Percentiles rank a stretch among this genome's conserved stretches.
Conservation (phyloP, 2,888 invertebrate species). For the Synergus laeviventris region DNA sequence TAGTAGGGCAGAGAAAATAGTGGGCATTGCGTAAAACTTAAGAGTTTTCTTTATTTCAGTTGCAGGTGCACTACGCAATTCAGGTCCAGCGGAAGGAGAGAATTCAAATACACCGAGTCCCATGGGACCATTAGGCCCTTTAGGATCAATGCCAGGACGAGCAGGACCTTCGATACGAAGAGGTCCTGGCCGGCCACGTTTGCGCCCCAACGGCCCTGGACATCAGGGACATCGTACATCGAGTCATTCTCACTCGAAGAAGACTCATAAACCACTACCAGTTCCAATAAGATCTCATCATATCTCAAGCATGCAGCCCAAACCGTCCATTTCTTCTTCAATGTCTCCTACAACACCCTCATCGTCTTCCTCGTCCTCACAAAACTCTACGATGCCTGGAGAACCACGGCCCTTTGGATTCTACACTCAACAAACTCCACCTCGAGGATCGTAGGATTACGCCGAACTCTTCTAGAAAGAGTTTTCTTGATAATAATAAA, state of each 20-base stretch:
- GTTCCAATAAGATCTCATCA: slow-evolving; percentile 72
- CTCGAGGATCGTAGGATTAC: slow-evolving; percentile 46
- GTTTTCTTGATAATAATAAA: background rate
- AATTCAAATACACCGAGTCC: slow-evolving; percentile 68
- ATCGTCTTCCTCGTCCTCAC: slow-evolving; percentile 53
- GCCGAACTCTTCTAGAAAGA: slow-evolving; percentile 22
- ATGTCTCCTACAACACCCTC: slow-evolving; percentile 53
- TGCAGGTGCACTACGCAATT: slow-evolving; percentile 56
- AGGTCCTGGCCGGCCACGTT: slow-evolving; percentile 83
- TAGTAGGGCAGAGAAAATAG: background rate
- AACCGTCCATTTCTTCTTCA: slow-evolving; percentile 53
- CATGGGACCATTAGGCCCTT: slow-evolving; percentile 62
- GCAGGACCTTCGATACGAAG: slow-evolving; percentile 76
- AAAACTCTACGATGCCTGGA: slow-evolving; percentile 43
- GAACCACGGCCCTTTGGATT: slow-evolving; percentile 71
- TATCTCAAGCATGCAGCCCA: slow-evolving; percentile 54
- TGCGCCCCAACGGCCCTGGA: slow-evolving; percentile 82
- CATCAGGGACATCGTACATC: slow-evolving; percentile 80
- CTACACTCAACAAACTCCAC: slow-evolving; percentile 68
- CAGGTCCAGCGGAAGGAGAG: slow-evolving; percentile 66
- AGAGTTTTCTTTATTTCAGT: slow-evolving; percentile 43
- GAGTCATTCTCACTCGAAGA: slow-evolving; percentile 57
- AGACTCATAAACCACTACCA: slow-evolving; percentile 68
- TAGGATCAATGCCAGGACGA: slow-evolving; percentile 59
- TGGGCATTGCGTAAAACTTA: background rate